Conservation (phyloP, 2,888 invertebrate species). For the Exocentrus adspersus region DNA sequence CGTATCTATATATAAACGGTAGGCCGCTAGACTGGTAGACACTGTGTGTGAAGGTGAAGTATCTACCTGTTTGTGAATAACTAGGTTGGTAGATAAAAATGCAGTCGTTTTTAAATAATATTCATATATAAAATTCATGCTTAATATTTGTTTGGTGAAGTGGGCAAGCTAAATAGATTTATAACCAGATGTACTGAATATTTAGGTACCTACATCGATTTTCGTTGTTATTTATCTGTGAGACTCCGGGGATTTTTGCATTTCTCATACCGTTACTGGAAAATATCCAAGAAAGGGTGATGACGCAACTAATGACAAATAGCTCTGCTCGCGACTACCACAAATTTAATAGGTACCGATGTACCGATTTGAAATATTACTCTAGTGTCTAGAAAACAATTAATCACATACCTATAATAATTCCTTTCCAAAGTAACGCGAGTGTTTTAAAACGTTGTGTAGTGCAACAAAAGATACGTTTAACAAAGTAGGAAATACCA, state of each 20-base stretch:
- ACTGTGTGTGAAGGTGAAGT: too few relatives aligned
- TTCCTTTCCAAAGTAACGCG: background rate
- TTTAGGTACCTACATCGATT: too few relatives aligned
- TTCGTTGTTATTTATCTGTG: too few relatives aligned
- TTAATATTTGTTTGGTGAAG: too few relatives aligned
- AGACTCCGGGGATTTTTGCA: background rate
- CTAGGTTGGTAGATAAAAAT: too few relatives aligned
- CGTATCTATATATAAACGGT: too few relatives aligned
- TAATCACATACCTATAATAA: background rate
- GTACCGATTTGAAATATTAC: conserved; percentile 1
- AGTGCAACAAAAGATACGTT: background rate
- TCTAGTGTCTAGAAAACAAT: background rate
- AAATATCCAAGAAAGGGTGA: conserved; percentile 3
- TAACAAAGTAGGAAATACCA: background rate
- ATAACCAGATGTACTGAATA: too few relatives aligned
- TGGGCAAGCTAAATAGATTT: too few relatives aligned
- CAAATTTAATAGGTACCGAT: background rate
- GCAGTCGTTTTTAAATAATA: too few relatives aligned
- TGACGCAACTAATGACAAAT: background rate
- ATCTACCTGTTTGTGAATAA: too few relatives aligned
- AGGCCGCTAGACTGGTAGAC: too few relatives aligned
- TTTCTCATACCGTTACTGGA: background rate
- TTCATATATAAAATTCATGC: too few relatives aligned
- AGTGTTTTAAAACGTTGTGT: background rate
- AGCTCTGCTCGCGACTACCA: background rate